phyloP scores from a whole-genome alignment of 2,113 vertebrate species.

The Ammospiza nelsoni region DNA sequence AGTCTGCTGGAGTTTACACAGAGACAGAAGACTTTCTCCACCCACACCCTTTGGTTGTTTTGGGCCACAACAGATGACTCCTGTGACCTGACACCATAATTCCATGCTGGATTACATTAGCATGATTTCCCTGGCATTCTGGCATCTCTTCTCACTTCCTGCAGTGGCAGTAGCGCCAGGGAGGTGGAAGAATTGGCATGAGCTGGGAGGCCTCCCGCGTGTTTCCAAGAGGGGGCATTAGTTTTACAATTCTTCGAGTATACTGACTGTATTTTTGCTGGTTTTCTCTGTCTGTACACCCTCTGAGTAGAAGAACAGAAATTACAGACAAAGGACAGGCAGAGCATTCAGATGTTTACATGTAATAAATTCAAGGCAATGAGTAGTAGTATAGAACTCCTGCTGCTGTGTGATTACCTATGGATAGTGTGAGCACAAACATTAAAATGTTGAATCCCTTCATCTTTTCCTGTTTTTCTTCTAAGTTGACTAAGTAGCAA shows the following conservation, averaged over 20 bases:
- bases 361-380: background rate
- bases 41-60: background rate
- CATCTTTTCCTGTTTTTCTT: background rate
- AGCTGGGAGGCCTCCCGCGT: background rate
- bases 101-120: background rate
- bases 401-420: background rate
- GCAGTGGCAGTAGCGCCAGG: fast-evolving
- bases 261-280: background rate
- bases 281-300: background rate
- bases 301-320: background rate
- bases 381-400: background rate
- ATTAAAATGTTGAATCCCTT: background rate
- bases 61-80: background rate
- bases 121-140: fast-evolving
- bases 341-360: background rate
- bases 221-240: background rate
- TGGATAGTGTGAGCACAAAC: background rate
- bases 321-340: background rate
- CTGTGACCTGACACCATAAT: background rate
- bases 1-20: background rate
- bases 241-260: background rate
- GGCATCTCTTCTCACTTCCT: fast-evolving
- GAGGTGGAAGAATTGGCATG: background rate
- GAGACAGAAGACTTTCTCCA: background rate
- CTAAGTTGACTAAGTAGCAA: background rate